phyloP scores from a whole-genome alignment of 2,888 invertebrate genomes.

The Limnephilus marmoratus region DNA sequence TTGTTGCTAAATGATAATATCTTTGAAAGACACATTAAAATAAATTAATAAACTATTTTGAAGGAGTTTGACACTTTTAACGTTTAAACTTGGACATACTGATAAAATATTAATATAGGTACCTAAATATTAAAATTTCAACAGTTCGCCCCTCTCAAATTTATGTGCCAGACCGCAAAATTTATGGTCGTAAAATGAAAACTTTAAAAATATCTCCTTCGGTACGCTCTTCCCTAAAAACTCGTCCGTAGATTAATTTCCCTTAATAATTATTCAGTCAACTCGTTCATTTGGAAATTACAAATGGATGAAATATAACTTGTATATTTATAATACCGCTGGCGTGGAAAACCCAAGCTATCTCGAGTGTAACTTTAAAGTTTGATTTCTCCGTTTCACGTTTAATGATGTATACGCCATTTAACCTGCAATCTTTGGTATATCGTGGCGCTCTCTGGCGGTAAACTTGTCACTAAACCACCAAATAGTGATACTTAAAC shows the following conservation, averaged over 20 bases:
- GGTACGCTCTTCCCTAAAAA: not conserved
- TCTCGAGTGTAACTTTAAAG: slow-evolving; percentile 48
- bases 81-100: not conserved
- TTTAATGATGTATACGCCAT: slow-evolving; percentile 66
- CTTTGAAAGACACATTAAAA: not conserved
- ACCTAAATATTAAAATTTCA: not conserved
- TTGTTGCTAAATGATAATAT: not conserved
- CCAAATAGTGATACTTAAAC: not conserved
- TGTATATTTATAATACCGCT: slow-evolving; percentile 14
- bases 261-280: slow-evolving; percentile 3
- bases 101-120: not conserved
- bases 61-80: not conserved
- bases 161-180: not conserved
- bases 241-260: not conserved
- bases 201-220: not conserved
- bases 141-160: not conserved
- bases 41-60: not conserved
- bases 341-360: slow-evolving; percentile 30
- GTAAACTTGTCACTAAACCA: slow-evolving; percentile 26
- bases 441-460: slow-evolving; percentile 37
- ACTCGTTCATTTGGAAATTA: not conserved
- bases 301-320: slow-evolving; percentile 41
- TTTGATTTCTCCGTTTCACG: slow-evolving; percentile 58
- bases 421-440: slow-evolving; percentile 64
- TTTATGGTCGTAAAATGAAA: not conserved